Evolutionary conservation across 1,140 invertebrate genomes (phyloP).

Genomic region (Diorhabda sublineata): DNA sequence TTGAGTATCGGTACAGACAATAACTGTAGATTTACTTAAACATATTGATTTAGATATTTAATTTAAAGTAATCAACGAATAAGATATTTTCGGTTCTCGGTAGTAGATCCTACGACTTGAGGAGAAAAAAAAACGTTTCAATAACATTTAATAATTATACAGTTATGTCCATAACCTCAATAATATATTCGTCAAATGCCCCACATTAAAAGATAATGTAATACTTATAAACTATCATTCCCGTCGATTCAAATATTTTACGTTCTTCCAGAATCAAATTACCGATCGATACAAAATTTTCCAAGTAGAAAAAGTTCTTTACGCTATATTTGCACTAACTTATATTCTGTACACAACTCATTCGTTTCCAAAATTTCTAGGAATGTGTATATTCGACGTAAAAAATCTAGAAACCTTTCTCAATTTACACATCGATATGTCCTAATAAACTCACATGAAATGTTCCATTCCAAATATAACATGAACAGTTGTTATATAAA

Average conservation of each 20-base stretch:
- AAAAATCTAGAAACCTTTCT: slow-evolving; percentile 7
- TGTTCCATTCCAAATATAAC: not conserved
- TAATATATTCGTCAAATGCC: too few species aligned
- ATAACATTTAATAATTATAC: too few species aligned
- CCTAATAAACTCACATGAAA: slow-evolving; percentile 5
- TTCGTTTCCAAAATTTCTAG: not conserved
- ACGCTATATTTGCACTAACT: not conserved
- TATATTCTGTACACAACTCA: not conserved
- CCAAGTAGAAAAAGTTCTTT: not conserved
- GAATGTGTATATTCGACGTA: not conserved
- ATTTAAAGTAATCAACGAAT: too few species aligned
- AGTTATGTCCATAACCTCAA: too few species aligned
- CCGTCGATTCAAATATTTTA: not conserved
- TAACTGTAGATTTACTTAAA: not conserved
- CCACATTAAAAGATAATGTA: too few species aligned
- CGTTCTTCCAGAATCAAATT: not conserved
- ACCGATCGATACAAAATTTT: not conserved
- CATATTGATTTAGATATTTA: not conserved
- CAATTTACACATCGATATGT: slow-evolving; percentile 12
- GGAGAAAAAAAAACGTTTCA: too few species aligned
- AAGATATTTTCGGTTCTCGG: too few species aligned
- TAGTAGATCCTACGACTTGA: too few species aligned
- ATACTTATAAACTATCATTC: too few species aligned
- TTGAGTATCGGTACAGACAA: not conserved
- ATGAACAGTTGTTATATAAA: not conserved